Evolutionary conservation across 2,888 invertebrate genomes (phyloP).

Genomic region (Chydorus sphaericus): DNA sequence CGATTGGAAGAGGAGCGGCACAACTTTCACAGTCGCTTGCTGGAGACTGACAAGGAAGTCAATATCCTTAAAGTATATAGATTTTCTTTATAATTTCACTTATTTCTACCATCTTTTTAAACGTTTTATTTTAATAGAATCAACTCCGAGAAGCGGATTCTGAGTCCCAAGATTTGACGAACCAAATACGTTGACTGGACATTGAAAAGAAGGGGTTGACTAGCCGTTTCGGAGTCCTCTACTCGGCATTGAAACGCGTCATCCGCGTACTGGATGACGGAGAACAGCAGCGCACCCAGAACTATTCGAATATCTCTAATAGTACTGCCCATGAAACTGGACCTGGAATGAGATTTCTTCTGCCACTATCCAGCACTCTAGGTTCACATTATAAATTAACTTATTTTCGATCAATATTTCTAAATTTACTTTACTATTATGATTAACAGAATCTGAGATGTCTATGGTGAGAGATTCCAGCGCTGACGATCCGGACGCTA

Average conservation of each 20-base stretch:
- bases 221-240: neutral
- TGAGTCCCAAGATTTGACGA: slow-evolving; percentile 1
- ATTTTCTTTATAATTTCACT: no score
- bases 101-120: no score
- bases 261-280: neutral
- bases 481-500: neutral
- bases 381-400: no score
- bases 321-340: neutral
- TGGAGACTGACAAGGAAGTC: slow-evolving; percentile 2
- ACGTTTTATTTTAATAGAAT: neutral
- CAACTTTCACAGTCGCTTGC: slow-evolving; percentile 6
- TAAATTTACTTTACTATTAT: neutral
- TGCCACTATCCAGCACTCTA: neutral
- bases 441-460: neutral
- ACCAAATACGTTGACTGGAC: slow-evolving; percentile 2
- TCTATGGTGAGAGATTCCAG: neutral
- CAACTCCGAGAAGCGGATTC: slow-evolving; percentile 4
- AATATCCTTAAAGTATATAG: neutral
- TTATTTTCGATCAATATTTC: no score
- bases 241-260: slow-evolving; percentile 3
- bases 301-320: neutral
- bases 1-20: slow-evolving; percentile 8
- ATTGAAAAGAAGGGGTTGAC: neutral
- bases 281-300: no score
- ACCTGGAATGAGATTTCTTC: neutral